A percentile compares a stretch with the other conserved stretches of the same genome.
Conservation (phyloP, 2,888 invertebrate genomes). For the Dascillus cervinus region DNA sequence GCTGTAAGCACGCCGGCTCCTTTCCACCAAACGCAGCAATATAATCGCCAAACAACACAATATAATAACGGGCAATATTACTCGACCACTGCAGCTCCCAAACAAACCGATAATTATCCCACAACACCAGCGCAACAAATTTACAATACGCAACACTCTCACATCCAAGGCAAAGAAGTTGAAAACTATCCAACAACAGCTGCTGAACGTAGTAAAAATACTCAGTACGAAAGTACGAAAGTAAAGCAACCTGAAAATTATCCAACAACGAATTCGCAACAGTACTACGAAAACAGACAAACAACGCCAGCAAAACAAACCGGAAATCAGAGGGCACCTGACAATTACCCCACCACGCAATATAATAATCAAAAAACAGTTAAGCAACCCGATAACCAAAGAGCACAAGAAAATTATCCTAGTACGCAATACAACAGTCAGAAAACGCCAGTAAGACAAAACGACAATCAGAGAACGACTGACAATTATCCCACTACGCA, state of each 20-base stretch:
- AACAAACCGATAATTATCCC: constrained; percentile 31
- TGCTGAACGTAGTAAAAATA: neutral
- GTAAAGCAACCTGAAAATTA: constrained; percentile 24
- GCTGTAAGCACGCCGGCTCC: constrained; percentile 40
- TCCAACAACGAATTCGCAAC: constrained; percentile 17
- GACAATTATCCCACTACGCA: no score
- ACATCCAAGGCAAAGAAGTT: constrained; percentile 18
- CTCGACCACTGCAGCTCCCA: constrained; percentile 11
- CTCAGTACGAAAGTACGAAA: constrained; percentile 9
- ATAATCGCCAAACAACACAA: constrained; percentile 13
- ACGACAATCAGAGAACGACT: no score
- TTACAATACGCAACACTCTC: constrained; percentile 11
- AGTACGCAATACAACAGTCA: no score
- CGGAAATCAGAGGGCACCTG: no score
- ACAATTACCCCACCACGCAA: no score
- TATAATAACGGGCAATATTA: constrained; percentile 14
- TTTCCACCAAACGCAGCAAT: constrained; percentile 34
- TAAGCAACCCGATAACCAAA: no score
- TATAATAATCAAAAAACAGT: no score
- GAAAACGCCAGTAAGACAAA: no score
- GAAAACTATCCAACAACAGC: constrained; percentile 23
- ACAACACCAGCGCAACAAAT: constrained; percentile 17
- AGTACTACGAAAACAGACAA: constrained; percentile 13
- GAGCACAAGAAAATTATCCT: no score
- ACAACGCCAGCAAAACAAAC: constrained; percentile 14